Percentiles rank a stretch among this genome's conserved stretches.
These are phyloP conservation scores for Drosophila ogumai DNA, from an alignment of 1,140 invertebrate genomes.

Conservation along the genomic window DNA sequence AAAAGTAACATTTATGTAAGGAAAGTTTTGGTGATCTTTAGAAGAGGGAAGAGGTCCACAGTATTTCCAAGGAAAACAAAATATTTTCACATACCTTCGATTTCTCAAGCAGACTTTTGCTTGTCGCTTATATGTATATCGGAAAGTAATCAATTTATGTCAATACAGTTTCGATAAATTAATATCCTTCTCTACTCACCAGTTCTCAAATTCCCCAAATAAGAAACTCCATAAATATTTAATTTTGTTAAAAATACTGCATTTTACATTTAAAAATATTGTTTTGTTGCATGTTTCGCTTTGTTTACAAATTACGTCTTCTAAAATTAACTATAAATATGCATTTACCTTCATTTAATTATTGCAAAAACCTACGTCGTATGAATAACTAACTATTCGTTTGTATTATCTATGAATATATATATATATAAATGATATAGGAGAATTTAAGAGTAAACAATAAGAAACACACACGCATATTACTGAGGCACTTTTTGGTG, in stretches of 20 bases:
- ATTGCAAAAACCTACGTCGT: conserved; percentile 33
- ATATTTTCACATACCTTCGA: no score
- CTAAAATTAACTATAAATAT: conserved; percentile 70
- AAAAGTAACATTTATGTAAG: conserved; percentile 41
- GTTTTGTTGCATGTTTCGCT: conserved; percentile 29
- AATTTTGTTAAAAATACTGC: conserved; percentile 65
- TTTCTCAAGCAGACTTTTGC: no score
- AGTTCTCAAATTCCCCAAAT: not conserved
- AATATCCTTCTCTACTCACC: no score
- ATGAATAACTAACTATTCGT: conserved; percentile 46
- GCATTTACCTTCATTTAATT: conserved; percentile 49
- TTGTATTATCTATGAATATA: conserved; percentile 50
- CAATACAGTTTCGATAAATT: no score
- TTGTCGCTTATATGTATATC: no score
- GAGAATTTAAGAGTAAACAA: conserved; percentile 57
- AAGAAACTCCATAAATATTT: conserved; percentile 1
- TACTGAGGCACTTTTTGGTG: conserved; percentile 82
- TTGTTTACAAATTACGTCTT: conserved; percentile 54
- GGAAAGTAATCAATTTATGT: no score
- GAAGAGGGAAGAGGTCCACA: not conserved
- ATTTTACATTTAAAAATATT: conserved; percentile 63
- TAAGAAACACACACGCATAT: conserved; percentile 58
- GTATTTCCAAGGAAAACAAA: not conserved
- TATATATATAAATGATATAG: conserved; percentile 42
- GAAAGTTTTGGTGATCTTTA: not conserved